Evolutionary conservation across 2,113 vertebrate species (phyloP).

Genomic region (Haemorhous mexicanus): DNA sequence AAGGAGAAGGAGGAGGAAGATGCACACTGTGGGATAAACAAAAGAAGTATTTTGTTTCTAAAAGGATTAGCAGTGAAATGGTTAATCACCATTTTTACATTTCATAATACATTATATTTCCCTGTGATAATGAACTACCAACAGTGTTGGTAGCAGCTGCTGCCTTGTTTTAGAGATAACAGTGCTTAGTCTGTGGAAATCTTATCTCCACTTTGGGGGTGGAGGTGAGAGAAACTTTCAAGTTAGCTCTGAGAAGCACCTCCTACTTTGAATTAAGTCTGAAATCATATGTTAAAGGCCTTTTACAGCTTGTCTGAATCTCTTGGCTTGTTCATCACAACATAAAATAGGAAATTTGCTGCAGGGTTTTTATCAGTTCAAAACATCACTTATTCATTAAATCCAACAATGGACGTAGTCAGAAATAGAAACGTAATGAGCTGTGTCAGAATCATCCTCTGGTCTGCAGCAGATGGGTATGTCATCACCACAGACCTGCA

Average conservation of each 20-base stretch:
- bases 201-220: slow-evolving; percentile 7
- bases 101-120: neutral
- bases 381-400: slow-evolving; percentile 47
- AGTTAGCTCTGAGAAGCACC: neutral
- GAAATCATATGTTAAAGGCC: neutral
- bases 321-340: neutral
- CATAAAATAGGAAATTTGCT: neutral
- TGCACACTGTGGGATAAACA: neutral
- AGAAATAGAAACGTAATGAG: slow-evolving; percentile 20
- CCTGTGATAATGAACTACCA: neutral
- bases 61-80: neutral
- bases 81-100: neutral
- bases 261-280: slow-evolving; percentile 17
- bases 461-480: neutral
- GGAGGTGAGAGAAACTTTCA: slow-evolving; percentile 27
- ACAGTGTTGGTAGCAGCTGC: neutral
- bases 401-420: slow-evolving; percentile 13
- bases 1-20: neutral
- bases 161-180: slow-evolving; percentile 33
- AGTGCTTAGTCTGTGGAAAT: slow-evolving; percentile 41
- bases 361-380: slow-evolving; percentile 15
- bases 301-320: neutral
- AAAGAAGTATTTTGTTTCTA: neutral
- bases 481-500: slow-evolving; percentile 26
- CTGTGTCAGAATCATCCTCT: neutral